A percentile compares a stretch with the other conserved stretches of the same genome.
phyloP scores from a whole-genome alignment of 2,888 invertebrate species.

The Drosophila yooni region DNA sequence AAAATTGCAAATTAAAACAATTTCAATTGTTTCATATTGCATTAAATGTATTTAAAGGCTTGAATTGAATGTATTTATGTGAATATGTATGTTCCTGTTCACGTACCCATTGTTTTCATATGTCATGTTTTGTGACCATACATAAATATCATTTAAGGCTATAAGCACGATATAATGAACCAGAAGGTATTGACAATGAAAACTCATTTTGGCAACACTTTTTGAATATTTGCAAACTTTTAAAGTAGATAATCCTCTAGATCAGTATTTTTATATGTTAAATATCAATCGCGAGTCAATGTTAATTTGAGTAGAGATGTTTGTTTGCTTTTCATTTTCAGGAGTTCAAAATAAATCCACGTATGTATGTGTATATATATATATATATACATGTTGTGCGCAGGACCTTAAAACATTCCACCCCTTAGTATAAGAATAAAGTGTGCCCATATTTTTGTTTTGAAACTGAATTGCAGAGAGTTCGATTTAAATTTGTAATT shows the following conservation, averaged over 20 bases:
- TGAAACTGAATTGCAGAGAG: neutral
- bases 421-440: neutral
- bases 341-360: constrained; percentile 9
- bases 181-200: constrained; percentile 3
- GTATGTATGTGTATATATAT: neutral
- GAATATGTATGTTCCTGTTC: neutral
- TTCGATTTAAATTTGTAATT: neutral
- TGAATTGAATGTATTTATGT: neutral
- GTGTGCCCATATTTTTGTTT: constrained; percentile 16
- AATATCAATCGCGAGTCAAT: neutral
- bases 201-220: constrained; percentile 9
- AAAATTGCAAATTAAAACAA: neutral
- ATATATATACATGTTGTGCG: constrained; percentile 7
- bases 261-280: neutral
- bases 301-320: neutral
- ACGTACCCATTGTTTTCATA: constrained; percentile 32
- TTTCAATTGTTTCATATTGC: neutral
- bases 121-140: constrained; percentile 20
- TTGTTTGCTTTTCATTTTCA: constrained; percentile 12
- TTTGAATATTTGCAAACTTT: neutral
- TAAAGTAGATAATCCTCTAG: neutral
- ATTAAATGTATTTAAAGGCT: neutral
- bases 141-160: constrained; percentile 19
- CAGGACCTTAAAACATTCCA: constrained; percentile 22
- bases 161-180: constrained; percentile 3